Evolutionary conservation across 2,113 vertebrate genomes (phyloP), one percentile per base, ranked within the genome.

Genomic region (Microcebus ravelobensis): DNA sequence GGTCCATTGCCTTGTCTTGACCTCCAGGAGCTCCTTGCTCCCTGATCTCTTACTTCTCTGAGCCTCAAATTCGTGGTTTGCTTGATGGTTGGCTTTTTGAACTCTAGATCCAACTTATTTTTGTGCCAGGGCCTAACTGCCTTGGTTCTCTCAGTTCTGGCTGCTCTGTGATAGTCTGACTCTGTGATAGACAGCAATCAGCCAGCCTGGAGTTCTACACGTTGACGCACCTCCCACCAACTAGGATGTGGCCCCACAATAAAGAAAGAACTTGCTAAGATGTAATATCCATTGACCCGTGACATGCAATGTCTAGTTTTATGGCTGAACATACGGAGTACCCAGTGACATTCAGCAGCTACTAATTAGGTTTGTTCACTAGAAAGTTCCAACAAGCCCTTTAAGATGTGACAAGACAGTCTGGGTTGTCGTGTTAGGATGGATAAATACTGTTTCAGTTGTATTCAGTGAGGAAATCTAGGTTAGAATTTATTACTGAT

Each of bases 11-110:
- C 55, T 71, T 67, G 15, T 85, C n/a, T 91, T 76, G 36, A 87
- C 29, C 21, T 84, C 61, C 29, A 84, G 65, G 29, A 10, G 20
- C 39, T 87, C 42, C 10, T 29, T 83, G 23, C 11, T 88, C 85
- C 39, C 17, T 27, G 15, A 42, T 5, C 36, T 79, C 29, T 77
- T 29, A 45, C 23, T 94, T 90, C 36, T 80, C 74, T 48, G 39
- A 86, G 29, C 36, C 39, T 91, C 55, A 90, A 34, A 95, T 77
- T 70, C 17, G 23, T 89, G 36, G 21, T 31, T 92, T 25, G 34
- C 55, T 93, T 94, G n/a, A 88, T n/a, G 3, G 1, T 6, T 95
- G 65, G 7, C 92, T 95, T 92, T 94, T 92, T 94, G 87, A 97
- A 63, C 13, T 61, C 55, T 61, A 65, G 48, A 70, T 57, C 57